A percentile compares a stretch with the other conserved stretches of the same genome.
Evolutionary conservation across 2,797 vertebrate species (phyloP).

Genomic region (Natrix natrix): DNA sequence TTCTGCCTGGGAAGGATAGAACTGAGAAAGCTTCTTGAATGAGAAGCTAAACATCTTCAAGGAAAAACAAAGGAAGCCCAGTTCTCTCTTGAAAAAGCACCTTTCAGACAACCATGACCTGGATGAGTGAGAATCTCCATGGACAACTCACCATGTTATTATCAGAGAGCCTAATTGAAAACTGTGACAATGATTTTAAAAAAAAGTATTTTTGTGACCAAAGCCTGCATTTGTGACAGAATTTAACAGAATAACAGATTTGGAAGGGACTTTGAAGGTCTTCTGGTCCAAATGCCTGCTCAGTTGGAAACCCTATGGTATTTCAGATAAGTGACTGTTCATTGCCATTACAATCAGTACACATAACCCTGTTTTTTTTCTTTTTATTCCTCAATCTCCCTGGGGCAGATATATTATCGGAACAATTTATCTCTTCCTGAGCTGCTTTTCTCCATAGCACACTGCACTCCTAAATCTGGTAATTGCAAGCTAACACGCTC

Average conservation of each 20-base stretch:
- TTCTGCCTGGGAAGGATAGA: not conserved
- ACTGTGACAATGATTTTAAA: not conserved
- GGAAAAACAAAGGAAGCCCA: not conserved
- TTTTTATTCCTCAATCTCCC: not conserved
- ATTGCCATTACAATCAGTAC: not conserved
- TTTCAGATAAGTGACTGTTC: not conserved
- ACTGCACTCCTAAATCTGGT: not conserved
- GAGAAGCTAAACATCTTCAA: not conserved
- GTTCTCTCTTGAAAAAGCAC: not conserved
- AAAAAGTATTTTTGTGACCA: not conserved
- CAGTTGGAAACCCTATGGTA: not conserved
- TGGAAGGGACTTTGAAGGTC: not conserved
- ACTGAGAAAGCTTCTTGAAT: not conserved
- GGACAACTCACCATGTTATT: not conserved
- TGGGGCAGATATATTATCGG: not conserved
- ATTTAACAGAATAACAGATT: not conserved
- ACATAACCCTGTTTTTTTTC: not conserved
- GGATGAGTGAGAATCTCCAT: not conserved
- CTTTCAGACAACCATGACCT: not conserved
- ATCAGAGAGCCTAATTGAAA: not conserved
- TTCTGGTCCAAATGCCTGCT: not conserved
- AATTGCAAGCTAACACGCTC: not conserved
- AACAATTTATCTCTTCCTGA: not conserved
- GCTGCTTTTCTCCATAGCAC: not conserved
- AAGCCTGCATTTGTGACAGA: not conserved